Base-by-base conservation (phyloP, 2,888 invertebrate species). In the Caradrina clavipalpis region DNA sequence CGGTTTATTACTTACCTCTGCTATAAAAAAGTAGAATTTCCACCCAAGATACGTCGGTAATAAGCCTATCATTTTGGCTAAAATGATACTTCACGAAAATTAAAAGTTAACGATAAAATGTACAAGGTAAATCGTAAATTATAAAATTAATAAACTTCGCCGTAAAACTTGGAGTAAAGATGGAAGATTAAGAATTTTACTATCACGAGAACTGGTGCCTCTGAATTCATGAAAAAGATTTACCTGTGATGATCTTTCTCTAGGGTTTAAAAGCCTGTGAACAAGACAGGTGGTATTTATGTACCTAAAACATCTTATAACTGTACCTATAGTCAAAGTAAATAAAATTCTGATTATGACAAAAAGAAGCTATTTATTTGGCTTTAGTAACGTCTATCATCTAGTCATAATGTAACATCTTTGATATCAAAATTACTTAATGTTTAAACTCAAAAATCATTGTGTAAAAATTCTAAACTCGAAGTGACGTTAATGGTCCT, bases 101-200 rank as follows among this genome's bases (percentile, higher is more conserved):
- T 59, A 17, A 59, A 59, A 59, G 50, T 42, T 47, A 47, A 50
- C 72, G 56, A 72, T 78, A 72, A 75, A 72, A 65, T 78, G 22
- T 78, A 56, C 59, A 59, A 61, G 59, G 56, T 31, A 31, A 78
- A 64, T 78, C 72, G 57, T 75, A 75, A 75, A 78, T 72, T 72
- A 78, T 45, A 21, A 75, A 60, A 77, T 78, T 57, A 72, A 78
- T 78, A 61, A 75, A 72, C 15, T 60, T 47, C 15, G 42, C 78
- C 13, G 22, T 78, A 39, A 75, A 75, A 78, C 4, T 50, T 13
- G 57, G 19, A 55, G 59, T 77, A 59, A 68, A 74, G 39, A 49
- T 54, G 6, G 15, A 35, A 73, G 57, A 73, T 78, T 58, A 47
- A 56, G 17, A 17, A 57, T 57, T 65, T 65, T 64, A 72, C 35